A percentile compares a stretch with the other conserved stretches of the same genome.
Conservation (phyloP, 2,888 invertebrate species). For the Marasmarcha lunaedactyla region DNA sequence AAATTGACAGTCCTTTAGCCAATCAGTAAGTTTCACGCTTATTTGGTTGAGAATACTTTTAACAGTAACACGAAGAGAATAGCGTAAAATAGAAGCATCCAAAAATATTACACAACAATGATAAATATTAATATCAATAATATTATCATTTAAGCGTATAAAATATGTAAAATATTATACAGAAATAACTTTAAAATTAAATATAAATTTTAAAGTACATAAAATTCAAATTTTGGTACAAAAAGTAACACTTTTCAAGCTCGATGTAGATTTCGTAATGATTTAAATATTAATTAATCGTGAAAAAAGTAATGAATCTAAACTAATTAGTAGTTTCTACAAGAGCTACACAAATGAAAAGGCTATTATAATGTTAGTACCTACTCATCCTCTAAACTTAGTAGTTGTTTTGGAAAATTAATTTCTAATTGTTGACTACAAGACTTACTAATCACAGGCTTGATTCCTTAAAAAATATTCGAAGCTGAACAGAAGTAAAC, state of each 20-base stretch:
- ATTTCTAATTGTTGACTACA: constrained; percentile 26
- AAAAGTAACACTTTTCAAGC: constrained; percentile 62
- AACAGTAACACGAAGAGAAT: constrained; percentile 44
- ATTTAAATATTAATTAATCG: constrained; percentile 34
- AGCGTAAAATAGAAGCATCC: constrained; percentile 60
- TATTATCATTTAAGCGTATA: constrained; percentile 63
- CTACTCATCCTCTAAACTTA: constrained; percentile 69
- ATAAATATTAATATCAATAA: constrained; percentile 58
- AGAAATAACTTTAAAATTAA: constrained; percentile 50
- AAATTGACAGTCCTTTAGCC: constrained; percentile 4
- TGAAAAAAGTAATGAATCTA: constrained; percentile 33
- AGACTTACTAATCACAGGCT: constrained; percentile 30
- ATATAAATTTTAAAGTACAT: constrained; percentile 40
- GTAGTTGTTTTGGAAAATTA: constrained; percentile 41
- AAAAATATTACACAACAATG: constrained; percentile 66
- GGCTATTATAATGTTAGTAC: constrained; percentile 41
- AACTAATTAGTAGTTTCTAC: constrained; percentile 42
- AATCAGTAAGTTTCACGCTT: background rate
- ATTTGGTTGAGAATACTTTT: constrained; percentile 8
- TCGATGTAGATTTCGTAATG: constrained; percentile 36
- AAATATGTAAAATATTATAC: constrained; percentile 62
- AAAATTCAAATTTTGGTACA: constrained; percentile 57
- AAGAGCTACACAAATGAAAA: constrained; percentile 43
- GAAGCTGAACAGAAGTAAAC: no score
- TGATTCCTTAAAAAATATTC: constrained; percentile 5